Percentiles rank a stretch among this genome's conserved stretches.
phyloP scores from a whole-genome alignment of 2,113 vertebrate species.

The Neolamprologus ventralis region DNA sequence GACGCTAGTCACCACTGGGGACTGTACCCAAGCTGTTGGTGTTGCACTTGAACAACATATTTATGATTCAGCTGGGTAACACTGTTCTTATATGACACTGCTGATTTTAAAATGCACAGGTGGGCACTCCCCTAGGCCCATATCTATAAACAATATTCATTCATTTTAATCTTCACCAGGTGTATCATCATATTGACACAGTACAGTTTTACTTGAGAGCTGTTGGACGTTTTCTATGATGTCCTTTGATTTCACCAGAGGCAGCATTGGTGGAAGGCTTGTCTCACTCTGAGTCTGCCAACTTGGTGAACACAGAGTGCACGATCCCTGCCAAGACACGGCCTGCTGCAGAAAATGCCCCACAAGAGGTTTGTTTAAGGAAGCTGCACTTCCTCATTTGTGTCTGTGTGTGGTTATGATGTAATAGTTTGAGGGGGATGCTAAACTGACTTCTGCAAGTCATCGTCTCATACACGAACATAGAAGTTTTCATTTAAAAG shows the following conservation, averaged over 20 bases:
- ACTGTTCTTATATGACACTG: not conserved
- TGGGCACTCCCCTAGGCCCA: rapidly evolving
- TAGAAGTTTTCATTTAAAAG: not conserved
- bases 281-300: not conserved
- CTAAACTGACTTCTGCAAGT: not conserved
- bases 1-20: not conserved
- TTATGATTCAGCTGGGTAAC: not conserved
- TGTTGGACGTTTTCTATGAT: not conserved
- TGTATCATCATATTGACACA: no score
- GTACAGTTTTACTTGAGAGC: not conserved
- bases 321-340: rapidly evolving
- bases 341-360: not conserved
- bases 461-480: not conserved
- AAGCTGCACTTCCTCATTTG: not conserved
- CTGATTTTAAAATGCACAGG: not conserved
- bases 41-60: not conserved
- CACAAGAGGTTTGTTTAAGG: slow-evolving; percentile 33
- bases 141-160: not conserved
- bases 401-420: not conserved
- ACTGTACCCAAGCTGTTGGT: not conserved
- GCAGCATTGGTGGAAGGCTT: not conserved
- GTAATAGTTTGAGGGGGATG: not conserved
- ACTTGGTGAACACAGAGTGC: not conserved
- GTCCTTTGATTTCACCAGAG: not conserved
- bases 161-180: no score